Percentiles rank a stretch among this genome's conserved stretches.
These are phyloP conservation scores for Sebastes itinus DNA, from an alignment of 2,797 vertebrate genomes.

Conservation along the genomic window DNA sequence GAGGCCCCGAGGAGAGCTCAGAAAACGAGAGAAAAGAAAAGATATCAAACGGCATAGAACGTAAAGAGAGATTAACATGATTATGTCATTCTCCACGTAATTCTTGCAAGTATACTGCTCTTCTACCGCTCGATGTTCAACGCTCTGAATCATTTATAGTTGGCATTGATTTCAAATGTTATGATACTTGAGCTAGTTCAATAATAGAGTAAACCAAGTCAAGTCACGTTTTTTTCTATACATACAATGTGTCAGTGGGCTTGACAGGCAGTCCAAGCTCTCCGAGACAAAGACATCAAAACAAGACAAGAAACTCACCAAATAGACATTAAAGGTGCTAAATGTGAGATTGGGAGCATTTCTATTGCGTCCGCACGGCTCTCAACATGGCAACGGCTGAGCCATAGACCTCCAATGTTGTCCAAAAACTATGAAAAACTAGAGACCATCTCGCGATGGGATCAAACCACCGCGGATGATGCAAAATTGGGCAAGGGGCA, in stretches of 20 bases:
- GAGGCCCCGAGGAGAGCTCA: constrained; percentile 77
- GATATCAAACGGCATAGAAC: constrained; percentile 60
- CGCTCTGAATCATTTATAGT: constrained; percentile 41
- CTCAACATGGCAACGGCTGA: neutral
- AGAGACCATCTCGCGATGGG: neutral
- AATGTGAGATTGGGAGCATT: neutral
- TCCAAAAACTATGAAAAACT: neutral
- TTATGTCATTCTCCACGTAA: constrained; percentile 54
- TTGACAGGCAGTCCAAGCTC: neutral
- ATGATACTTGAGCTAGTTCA: constrained; percentile 32
- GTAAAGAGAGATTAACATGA: constrained; percentile 48
- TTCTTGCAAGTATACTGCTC: constrained; percentile 22
- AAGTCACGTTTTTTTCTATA: constrained; percentile 3
- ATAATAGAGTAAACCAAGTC: constrained; percentile 24
- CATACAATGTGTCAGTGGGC: neutral
- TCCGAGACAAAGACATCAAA: neutral
- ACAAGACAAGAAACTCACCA: neutral
- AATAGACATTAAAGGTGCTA: neutral
- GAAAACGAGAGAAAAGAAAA: constrained; percentile 31
- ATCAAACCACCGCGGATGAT: neutral
- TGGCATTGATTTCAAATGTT: constrained; percentile 46
- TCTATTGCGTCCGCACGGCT: neutral
- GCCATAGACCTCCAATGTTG: neutral
- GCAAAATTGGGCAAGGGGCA: neutral
- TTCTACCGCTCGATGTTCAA: neutral